A percentile compares a stretch with the other conserved stretches of the same genome.
Evolutionary conservation across 2,888 invertebrate species (phyloP).

Genomic region (Anthophora plumipes): DNA sequence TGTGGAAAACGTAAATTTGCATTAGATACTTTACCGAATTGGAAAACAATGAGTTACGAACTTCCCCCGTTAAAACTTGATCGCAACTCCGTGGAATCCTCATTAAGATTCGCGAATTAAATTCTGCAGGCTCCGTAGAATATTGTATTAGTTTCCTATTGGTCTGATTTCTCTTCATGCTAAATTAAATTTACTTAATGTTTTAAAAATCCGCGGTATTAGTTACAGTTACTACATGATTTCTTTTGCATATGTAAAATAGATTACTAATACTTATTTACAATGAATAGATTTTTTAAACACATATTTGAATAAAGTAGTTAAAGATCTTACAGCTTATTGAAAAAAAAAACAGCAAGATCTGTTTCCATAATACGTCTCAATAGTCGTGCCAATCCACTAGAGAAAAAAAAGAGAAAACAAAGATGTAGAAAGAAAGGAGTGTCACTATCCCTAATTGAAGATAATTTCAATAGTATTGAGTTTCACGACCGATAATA

Average conservation of each 20-base stretch:
- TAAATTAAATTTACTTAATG: neutral
- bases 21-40: slow-evolving; percentile 69
- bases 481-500: slow-evolving; percentile 47
- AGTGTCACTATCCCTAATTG: slow-evolving; percentile 56
- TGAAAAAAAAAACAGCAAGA: neutral
- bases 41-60: slow-evolving; percentile 72
- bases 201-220: neutral
- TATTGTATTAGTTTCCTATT: neutral
- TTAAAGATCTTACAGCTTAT: neutral
- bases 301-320: neutral
- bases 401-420: neutral
- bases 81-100: slow-evolving; percentile 35
- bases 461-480: slow-evolving; percentile 52
- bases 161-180: neutral
- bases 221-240: neutral
- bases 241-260: neutral
- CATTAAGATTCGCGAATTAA: slow-evolving; percentile 54
- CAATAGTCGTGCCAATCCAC: neutral
- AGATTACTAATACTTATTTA: neutral
- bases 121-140: slow-evolving; percentile 19
- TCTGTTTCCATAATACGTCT: neutral
- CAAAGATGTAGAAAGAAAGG: slow-evolving; percentile 5
- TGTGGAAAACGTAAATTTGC: slow-evolving; percentile 68
- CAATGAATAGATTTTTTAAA: neutral
- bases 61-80: slow-evolving; percentile 59